Evolutionary conservation across 2,888 invertebrate species (phyloP).

Genomic region (Apamea monoglypha): DNA sequence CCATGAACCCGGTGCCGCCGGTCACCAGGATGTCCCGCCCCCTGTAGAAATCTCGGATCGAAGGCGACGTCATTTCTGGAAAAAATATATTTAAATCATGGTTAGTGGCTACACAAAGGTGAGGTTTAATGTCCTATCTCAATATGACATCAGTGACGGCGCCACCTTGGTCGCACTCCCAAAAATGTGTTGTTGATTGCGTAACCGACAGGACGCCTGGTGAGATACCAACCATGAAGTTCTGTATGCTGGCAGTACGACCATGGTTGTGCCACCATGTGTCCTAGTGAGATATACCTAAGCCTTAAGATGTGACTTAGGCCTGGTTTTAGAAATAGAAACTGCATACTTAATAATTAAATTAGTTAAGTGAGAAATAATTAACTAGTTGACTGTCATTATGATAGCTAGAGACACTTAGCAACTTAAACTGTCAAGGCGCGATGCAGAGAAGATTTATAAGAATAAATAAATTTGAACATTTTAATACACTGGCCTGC

Average conservation of each 20-base stretch:
- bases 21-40: slow-evolving; percentile 91
- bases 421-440: not conserved
- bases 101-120: not conserved
- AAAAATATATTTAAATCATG: slow-evolving; percentile 16
- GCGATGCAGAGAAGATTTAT: not conserved
- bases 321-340: not conserved
- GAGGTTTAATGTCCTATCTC: not conserved
- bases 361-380: not conserved
- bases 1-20: slow-evolving; percentile 92
- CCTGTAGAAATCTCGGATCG: slow-evolving; percentile 90
- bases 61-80: slow-evolving; percentile 81
- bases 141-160: not conserved
- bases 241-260: not conserved
- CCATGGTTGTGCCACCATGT: not conserved
- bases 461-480: not conserved
- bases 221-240: not conserved
- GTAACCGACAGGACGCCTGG: not conserved
- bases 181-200: not conserved
- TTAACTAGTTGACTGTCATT: not conserved
- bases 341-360: not conserved
- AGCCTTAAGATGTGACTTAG: not conserved
- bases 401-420: not conserved
- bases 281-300: not conserved
- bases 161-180: not conserved
- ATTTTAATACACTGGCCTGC: too few species aligned